Percentiles rank a stretch among this genome's conserved stretches.
Evolutionary conservation across 2,797 vertebrate genomes (phyloP).

Genomic region (Pantherophis alleghaniensis): DNA sequence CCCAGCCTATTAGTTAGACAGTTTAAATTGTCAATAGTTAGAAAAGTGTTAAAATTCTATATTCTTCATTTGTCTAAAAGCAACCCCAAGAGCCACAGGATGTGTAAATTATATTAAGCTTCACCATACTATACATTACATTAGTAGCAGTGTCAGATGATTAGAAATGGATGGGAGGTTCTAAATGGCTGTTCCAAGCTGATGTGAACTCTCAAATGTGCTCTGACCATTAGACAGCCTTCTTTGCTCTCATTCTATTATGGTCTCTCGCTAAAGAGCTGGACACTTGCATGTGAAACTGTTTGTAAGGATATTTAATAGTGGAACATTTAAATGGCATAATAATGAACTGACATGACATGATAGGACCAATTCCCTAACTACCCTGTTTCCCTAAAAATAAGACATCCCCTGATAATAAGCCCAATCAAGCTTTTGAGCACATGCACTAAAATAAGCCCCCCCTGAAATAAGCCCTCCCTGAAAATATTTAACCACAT

Average conservation of each 20-base stretch:
- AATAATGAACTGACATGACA: not conserved
- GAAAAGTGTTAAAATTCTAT: not conserved
- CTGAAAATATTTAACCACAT: too few species aligned
- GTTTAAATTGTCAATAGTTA: not conserved
- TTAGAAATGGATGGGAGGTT: not conserved
- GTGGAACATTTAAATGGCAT: not conserved
- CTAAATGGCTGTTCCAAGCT: not conserved
- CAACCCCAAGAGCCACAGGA: not conserved
- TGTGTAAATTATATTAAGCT: not conserved
- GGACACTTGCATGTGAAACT: not conserved
- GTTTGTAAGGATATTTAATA: not conserved
- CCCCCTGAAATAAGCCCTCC: too few species aligned
- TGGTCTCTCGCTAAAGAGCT: not conserved
- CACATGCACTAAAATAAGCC: too few species aligned
- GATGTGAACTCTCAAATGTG: not conserved
- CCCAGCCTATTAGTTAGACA: not conserved
- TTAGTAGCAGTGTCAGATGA: not conserved
- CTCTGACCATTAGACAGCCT: not conserved
- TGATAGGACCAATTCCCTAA: not conserved
- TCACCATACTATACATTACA: not conserved
- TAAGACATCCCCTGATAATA: too few species aligned
- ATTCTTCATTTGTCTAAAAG: not conserved
- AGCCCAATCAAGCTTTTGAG: too few species aligned
- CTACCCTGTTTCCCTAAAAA: not conserved
- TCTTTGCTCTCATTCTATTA: not conserved